These are phyloP conservation scores for Trichogramma dendrolimi DNA, from an alignment of 2,888 invertebrate species.

Conservation along the genomic window DNA sequence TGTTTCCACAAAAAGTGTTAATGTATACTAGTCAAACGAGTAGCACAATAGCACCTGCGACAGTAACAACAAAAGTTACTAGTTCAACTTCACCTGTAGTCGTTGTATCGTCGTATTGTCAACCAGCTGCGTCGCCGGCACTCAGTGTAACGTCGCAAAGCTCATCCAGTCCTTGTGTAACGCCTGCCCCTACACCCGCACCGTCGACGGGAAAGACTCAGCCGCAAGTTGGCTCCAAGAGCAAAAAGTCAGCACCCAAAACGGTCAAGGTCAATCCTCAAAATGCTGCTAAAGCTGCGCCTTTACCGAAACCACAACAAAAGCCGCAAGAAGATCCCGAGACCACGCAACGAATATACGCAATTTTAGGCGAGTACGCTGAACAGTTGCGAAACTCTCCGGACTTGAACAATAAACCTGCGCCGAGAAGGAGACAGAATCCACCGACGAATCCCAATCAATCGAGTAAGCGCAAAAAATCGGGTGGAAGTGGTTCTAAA, in stretches of 20 bases:
- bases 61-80: slow-evolving; percentile 34
- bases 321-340: slow-evolving; percentile 79
- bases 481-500: slow-evolving; percentile 60
- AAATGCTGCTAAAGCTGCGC: slow-evolving; percentile 62
- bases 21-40: slow-evolving; percentile 55
- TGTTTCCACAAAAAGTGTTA: slow-evolving; percentile 54
- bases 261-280: slow-evolving; percentile 53
- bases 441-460: slow-evolving; percentile 69
- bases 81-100: slow-evolving; percentile 54
- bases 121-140: slow-evolving; percentile 57
- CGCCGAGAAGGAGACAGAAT: slow-evolving; percentile 71
- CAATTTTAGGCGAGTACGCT: slow-evolving; percentile 74
- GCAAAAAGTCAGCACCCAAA: slow-evolving; percentile 52
- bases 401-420: slow-evolving; percentile 75
- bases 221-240: neutral
- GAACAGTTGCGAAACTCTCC: slow-evolving; percentile 77
- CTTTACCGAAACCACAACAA: slow-evolving; percentile 65
- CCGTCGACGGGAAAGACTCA: slow-evolving; percentile 43
- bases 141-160: slow-evolving; percentile 59
- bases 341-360: slow-evolving; percentile 74
- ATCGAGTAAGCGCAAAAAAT: slow-evolving; percentile 67
- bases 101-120: slow-evolving; percentile 58
- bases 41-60: slow-evolving; percentile 44
- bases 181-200: slow-evolving; percentile 55
- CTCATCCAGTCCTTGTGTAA: slow-evolving; percentile 59